Evolutionary conservation across 2,888 invertebrate species (phyloP).

Genomic region (Sycophila texana): DNA sequence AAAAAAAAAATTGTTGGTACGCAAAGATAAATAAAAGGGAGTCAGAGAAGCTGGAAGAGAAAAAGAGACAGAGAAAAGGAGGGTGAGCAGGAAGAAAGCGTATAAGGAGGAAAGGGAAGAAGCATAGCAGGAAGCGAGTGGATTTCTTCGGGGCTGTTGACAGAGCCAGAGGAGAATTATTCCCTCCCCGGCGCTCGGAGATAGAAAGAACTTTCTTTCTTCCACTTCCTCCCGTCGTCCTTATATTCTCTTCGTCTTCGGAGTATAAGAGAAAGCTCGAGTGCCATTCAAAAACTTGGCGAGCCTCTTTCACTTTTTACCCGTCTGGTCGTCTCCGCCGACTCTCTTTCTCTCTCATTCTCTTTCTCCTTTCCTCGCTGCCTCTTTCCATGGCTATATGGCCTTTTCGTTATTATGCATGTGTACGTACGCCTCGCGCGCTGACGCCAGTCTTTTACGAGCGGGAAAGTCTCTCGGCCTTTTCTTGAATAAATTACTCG

Average conservation of each 20-base stretch:
- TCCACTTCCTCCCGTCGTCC: slow-evolving; percentile 3
- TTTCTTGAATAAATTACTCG: too few relatives aligned
- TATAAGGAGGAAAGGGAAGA: neutral
- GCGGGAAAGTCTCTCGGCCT: too few relatives aligned
- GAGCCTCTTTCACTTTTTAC: slow-evolving; percentile 44
- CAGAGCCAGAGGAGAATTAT: slow-evolving; percentile 45
- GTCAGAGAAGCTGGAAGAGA: neutral
- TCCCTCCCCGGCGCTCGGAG: slow-evolving; percentile 1
- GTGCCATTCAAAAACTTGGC: slow-evolving; percentile 54
- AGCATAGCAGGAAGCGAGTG: slow-evolving; percentile 4
- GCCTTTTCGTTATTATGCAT: too few relatives aligned
- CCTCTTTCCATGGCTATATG: too few relatives aligned
- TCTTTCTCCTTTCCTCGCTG: too few relatives aligned
- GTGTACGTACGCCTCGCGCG: too few relatives aligned
- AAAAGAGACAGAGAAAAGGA: too few relatives aligned
- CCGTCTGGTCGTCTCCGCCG: neutral
- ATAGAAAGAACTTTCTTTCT: slow-evolving; percentile 35
- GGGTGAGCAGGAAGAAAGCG: neutral
- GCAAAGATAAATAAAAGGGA: neutral
- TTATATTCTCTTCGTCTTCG: slow-evolving; percentile 1
- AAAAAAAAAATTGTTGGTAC: too few relatives aligned
- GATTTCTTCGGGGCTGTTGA: slow-evolving; percentile 33
- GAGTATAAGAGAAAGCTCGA: slow-evolving; percentile 23
- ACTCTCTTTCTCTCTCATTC: neutral
- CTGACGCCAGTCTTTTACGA: too few relatives aligned